Percentiles rank a stretch among this genome's conserved stretches.
Evolutionary conservation across 2,888 invertebrate genomes (phyloP).

Genomic region (Podotricha telesiphe): DNA sequence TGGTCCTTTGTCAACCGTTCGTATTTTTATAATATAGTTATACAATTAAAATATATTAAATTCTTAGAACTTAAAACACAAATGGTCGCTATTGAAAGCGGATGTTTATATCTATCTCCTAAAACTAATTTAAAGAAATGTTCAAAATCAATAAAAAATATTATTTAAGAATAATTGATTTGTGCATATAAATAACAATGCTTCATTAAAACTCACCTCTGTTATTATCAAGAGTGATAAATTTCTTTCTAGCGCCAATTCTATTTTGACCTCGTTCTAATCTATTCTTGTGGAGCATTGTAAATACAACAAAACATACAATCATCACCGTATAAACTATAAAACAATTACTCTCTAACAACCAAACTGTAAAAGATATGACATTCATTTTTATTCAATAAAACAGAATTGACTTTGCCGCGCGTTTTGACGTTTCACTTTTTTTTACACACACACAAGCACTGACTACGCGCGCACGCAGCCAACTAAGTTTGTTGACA

Average conservation of each 20-base stretch:
- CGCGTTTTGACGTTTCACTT: slow-evolving; percentile 17
- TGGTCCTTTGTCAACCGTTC: too few species aligned
- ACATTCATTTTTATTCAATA: slow-evolving; percentile 61
- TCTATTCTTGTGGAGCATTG: slow-evolving; percentile 71
- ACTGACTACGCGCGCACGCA: slow-evolving; percentile 33
- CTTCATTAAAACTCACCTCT: slow-evolving; percentile 54
- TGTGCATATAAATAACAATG: neutral
- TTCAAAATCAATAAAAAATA: too few species aligned
- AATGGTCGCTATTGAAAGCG: too few species aligned
- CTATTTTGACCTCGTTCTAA: slow-evolving; percentile 61
- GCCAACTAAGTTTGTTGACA: slow-evolving; percentile 41
- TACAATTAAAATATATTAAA: too few species aligned
- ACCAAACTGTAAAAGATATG: slow-evolving; percentile 70
- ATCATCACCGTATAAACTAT: slow-evolving; percentile 68
- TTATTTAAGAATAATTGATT: too few species aligned
- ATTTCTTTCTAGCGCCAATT: slow-evolving; percentile 58
- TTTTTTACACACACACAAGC: slow-evolving; percentile 35
- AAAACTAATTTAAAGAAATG: too few species aligned
- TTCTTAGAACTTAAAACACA: too few species aligned
- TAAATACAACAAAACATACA: slow-evolving; percentile 68
- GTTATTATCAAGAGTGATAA: slow-evolving; percentile 56
- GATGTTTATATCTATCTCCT: too few species aligned
- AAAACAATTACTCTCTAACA: slow-evolving; percentile 75
- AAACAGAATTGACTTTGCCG: neutral
- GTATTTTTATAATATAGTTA: too few species aligned